Evolutionary conservation across 1,140 invertebrate genomes (phyloP).

Genomic region (Eriosoma lanigerum): DNA sequence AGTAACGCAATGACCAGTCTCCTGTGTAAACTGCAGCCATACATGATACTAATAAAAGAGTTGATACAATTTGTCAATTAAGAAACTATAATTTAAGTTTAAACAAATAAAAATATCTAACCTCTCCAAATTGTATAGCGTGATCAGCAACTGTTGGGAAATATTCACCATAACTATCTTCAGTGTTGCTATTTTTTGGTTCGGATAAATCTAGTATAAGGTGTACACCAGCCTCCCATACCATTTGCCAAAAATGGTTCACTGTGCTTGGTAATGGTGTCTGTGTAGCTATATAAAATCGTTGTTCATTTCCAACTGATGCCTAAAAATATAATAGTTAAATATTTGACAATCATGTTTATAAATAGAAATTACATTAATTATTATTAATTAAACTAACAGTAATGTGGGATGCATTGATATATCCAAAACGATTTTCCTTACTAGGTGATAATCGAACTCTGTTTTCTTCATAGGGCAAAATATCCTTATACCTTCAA

Average conservation of each 20-base stretch:
- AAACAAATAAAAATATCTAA: conserved; percentile 54
- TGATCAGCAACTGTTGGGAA: conserved; percentile 57
- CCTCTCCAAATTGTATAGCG: conserved; percentile 63
- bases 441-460: conserved; percentile 75
- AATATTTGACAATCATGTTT: background rate
- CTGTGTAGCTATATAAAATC: conserved; percentile 83
- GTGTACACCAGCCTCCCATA: conserved; percentile 81
- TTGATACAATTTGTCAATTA: conserved; percentile 38
- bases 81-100: conserved; percentile 15
- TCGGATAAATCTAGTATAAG: conserved; percentile 65
- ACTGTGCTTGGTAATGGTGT: conserved; percentile 68
- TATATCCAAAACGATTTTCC: conserved; percentile 81
- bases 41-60: conserved; percentile 68
- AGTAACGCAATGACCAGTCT: conserved; percentile 64
- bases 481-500: conserved; percentile 67
- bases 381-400: conserved; percentile 59
- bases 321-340: conserved; percentile 60
- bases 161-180: conserved; percentile 40
- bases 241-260: conserved; percentile 80
- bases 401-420: conserved; percentile 86
- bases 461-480: conserved; percentile 87
- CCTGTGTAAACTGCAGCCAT: conserved; percentile 66
- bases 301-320: conserved; percentile 71
- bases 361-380: background rate
- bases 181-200: conserved; percentile 54